Evolutionary conservation across 2,888 invertebrate genomes (phyloP).

Genomic region (Drosophila koepferae): DNA sequence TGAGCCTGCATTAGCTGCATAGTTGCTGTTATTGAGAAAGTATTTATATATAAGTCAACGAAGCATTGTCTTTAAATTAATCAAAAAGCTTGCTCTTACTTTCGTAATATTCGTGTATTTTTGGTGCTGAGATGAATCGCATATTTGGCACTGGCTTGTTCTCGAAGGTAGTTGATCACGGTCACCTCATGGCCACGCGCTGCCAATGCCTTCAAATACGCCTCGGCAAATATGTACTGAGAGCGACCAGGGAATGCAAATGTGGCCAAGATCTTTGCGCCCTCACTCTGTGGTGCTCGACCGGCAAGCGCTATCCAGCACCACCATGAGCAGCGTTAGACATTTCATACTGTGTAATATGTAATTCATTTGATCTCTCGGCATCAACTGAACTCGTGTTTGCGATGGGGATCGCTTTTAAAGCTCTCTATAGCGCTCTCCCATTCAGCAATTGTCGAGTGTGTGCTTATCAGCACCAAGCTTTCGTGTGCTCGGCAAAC

Average conservation of each 20-base stretch:
- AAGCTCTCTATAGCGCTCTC: neutral
- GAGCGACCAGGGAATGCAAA: slow-evolving; percentile 63
- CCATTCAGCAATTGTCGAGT: neutral
- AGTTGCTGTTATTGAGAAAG: slow-evolving; percentile 29
- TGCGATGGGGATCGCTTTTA: neutral
- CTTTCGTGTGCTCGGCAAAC: neutral
- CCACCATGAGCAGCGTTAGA: neutral
- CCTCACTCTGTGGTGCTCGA: slow-evolving; percentile 23
- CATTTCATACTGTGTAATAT: slow-evolving; percentile 40
- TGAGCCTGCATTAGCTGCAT: neutral
- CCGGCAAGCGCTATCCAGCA: slow-evolving; percentile 24
- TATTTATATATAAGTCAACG: neutral
- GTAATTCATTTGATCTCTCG: neutral
- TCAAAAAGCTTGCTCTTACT: slow-evolving; percentile 11
- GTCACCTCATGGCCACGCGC: slow-evolving; percentile 83
- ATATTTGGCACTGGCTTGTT: slow-evolving; percentile 55
- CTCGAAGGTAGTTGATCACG: slow-evolving; percentile 69
- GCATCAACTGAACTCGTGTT: slow-evolving; percentile 5
- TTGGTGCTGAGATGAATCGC: slow-evolving; percentile 51
- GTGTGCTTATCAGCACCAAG: slow-evolving; percentile 22
- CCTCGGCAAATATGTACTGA: slow-evolving; percentile 38
- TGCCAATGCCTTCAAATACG: slow-evolving; percentile 64
- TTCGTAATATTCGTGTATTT: slow-evolving; percentile 30
- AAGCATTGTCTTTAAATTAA: neutral
- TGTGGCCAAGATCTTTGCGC: slow-evolving; percentile 65